Conservation (phyloP, 1,140 invertebrate genomes). For the Frieseomelitta varia region DNA sequence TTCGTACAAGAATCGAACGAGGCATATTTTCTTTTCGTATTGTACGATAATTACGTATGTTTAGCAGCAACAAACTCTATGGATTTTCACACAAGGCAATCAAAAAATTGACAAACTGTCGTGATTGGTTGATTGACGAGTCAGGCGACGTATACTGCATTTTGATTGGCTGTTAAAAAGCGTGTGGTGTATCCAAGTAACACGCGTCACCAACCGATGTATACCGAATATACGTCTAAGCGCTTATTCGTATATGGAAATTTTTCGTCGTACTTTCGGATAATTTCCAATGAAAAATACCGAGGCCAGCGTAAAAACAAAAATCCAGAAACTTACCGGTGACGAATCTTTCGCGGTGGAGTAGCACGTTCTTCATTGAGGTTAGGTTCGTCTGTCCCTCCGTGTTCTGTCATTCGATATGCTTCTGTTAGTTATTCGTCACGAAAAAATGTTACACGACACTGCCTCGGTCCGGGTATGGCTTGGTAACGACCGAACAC, state of each 20-base stretch:
- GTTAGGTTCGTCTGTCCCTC: constrained; percentile 73
- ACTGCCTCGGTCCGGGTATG: not conserved
- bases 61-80: constrained; percentile 39
- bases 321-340: constrained; percentile 73
- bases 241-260: not conserved
- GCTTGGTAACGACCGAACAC: constrained; percentile 16
- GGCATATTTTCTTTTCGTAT: not conserved
- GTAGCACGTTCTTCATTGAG: constrained; percentile 72
- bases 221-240: constrained; percentile 35
- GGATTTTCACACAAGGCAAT: constrained; percentile 61
- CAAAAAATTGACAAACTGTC: constrained; percentile 56
- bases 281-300: not conserved
- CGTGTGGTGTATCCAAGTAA: constrained; percentile 66
- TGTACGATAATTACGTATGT: constrained; percentile 24
- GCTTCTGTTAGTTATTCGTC: constrained; percentile 21
- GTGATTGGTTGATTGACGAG: constrained; percentile 69
- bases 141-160: constrained; percentile 74
- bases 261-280: not conserved
- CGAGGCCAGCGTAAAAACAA: not conserved
- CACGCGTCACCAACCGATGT: constrained; percentile 61
- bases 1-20: not conserved
- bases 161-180: constrained; percentile 66
- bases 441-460: constrained; percentile 22
- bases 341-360: constrained; percentile 78
- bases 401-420: constrained; percentile 76